Evolutionary conservation across 1,140 invertebrate species (phyloP).

Genomic region (Dreissena polymorpha): DNA sequence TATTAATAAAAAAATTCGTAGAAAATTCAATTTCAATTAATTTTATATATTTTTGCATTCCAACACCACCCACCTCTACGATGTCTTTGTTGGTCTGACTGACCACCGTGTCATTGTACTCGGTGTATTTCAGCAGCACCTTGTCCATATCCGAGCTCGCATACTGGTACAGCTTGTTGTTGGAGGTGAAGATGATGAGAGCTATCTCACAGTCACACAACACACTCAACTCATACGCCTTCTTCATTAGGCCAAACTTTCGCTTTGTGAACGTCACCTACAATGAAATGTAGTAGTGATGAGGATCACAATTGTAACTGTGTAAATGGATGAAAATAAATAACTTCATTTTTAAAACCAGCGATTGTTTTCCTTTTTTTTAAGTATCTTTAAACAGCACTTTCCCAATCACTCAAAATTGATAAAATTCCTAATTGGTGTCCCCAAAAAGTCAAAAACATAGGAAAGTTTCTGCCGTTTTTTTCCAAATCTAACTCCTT

Average conservation of each 20-base stretch:
- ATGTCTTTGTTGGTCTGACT: constrained; percentile 99
- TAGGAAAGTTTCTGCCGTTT: too few species aligned
- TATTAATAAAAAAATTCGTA: too few species aligned
- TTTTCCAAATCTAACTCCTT: too few species aligned
- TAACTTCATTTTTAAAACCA: too few species aligned
- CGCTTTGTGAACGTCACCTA: constrained; percentile 99
- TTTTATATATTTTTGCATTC: not conserved
- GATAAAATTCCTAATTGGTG: too few species aligned
- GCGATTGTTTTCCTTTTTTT: too few species aligned
- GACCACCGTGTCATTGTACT: constrained; percentile 99
- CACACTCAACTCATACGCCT: constrained; percentile 99
- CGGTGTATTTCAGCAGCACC: constrained; percentile 99
- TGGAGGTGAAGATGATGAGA: constrained; percentile 99
- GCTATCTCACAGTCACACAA: constrained; percentile 99
- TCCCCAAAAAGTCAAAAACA: too few species aligned
- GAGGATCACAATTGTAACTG: too few species aligned
- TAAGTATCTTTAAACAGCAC: too few species aligned
- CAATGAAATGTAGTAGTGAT: constrained; percentile 31
- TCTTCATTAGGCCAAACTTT: constrained; percentile 99
- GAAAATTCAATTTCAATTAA: not conserved
- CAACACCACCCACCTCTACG: constrained; percentile 92
- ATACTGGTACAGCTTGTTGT: constrained; percentile 99
- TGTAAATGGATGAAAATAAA: too few species aligned
- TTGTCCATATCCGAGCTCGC: constrained; percentile 99
- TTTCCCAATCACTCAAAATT: too few species aligned